Evolutionary conservation across 2,113 vertebrate genomes (phyloP), one percentile per base, ranked within the genome.

Genomic region (Clarias gariepinus): DNA sequence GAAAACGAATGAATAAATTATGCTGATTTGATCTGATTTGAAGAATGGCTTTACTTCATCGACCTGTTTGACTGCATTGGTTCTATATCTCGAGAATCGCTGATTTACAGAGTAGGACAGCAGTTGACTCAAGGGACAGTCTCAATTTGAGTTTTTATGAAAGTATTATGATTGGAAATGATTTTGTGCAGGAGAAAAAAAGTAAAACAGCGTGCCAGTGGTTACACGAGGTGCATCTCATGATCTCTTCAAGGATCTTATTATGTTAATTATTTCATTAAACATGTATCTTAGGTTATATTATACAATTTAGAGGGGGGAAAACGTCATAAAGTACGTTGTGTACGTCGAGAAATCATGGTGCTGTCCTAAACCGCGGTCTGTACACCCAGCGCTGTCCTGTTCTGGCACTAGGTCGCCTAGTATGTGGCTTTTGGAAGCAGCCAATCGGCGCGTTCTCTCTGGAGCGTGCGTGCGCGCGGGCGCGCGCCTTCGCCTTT

Each of bases 361-460:
- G 11, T 47, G 23, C 2, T 47, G 71, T 47, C 11, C 3, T 74
- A 25, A 23, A 47, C 36, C 23, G 5, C 16, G 3, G 2, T 18
- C 19, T 74, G 11, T 36, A 74, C 71, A 18, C 8, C 52, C 52
- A 7, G 21, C 1, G 12, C 41, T 52, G 73, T 76, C 41, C 41
- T 76, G 25, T 57, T 55, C 28, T 53, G 52, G 52, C 74, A 77
- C 74, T 28, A 57, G 18, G 28, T 47, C 47, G 47, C 47, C 47
- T 58, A 28, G 1, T 60, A 0, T 60, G 87, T 86, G 90, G 92
- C 92, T 92, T 89, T 73, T 41, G 69, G 36, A 19, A 82, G 41
- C 74, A 58, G 30, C 81, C 87, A 47, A 95, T 95, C 94, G 94
- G 95, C 86, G 92, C 82, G 23, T 85, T 53, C 73, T 73, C 33